Percentiles rank a stretch among this genome's conserved stretches.
phyloP scores from a whole-genome alignment of 1,140 invertebrate genomes.

The Micrasema longulum region DNA sequence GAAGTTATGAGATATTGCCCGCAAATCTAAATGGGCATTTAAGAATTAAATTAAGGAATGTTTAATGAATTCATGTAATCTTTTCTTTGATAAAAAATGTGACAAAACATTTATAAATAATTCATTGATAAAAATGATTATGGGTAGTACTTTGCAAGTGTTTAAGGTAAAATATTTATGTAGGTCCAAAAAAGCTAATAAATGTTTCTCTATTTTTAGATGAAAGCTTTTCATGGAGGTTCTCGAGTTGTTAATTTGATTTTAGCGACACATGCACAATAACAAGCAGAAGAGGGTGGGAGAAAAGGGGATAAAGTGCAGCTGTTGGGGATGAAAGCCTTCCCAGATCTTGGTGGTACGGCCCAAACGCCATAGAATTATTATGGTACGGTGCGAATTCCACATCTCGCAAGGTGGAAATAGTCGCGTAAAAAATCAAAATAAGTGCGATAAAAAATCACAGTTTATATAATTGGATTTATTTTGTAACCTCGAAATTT shows the following conservation, averaged over 20 bases:
- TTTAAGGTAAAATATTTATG: not conserved
- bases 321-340: constrained; percentile 11
- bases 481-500: too few relatives aligned
- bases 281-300: constrained; percentile 9
- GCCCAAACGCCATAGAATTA: too few relatives aligned
- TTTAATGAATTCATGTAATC: not conserved
- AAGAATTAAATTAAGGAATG: too few relatives aligned
- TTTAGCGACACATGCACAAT: constrained; percentile 21
- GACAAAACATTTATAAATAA: not conserved
- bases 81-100: not conserved
- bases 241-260: constrained; percentile 9
- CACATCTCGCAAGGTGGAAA: too few relatives aligned
- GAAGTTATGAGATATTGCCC: too few relatives aligned
- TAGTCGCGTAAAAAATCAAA: too few relatives aligned
- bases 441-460: too few relatives aligned
- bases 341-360: too few relatives aligned
- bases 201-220: not conserved
- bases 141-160: not conserved
- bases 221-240: not conserved
- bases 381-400: too few relatives aligned
- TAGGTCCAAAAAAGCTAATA: not conserved
- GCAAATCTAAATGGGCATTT: too few relatives aligned
- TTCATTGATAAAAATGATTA: not conserved
- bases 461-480: too few relatives aligned
- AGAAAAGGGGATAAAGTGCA: constrained; percentile 4